These are phyloP conservation scores for Sturnus vulgaris DNA, from an alignment of 2,113 vertebrate genomes.

Conservation along the genomic window DNA sequence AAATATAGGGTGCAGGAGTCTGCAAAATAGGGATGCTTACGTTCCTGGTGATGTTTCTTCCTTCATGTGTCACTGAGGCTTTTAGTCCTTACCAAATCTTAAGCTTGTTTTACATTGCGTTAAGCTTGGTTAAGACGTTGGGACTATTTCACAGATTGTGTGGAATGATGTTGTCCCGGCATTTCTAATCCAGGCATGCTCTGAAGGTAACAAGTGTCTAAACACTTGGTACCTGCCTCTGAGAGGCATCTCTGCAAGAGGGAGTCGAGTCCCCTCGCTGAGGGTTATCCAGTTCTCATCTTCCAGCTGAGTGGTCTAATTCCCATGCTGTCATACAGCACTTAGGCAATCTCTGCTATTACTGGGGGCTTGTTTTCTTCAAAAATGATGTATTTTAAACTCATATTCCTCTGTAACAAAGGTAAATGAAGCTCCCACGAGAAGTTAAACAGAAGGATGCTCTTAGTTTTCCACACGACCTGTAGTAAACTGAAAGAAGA, in stretches of 20 bases:
- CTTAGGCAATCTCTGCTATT: not conserved
- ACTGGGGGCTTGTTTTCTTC: not conserved
- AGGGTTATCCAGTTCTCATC: not conserved
- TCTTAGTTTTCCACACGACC: not conserved
- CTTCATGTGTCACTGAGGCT: not conserved
- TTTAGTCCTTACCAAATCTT: not conserved
- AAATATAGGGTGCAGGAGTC: fast-evolving
- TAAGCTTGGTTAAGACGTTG: not conserved
- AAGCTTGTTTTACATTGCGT: not conserved
- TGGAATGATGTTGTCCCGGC: not conserved
- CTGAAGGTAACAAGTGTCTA: not conserved
- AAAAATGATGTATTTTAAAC: not conserved
- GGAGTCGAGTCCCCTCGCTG: not conserved
- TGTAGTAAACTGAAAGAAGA: not conserved
- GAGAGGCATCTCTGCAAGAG: not conserved
- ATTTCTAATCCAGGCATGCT: not conserved
- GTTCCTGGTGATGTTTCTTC: not conserved
- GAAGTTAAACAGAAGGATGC: not conserved
- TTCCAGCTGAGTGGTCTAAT: not conserved
- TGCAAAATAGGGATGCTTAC: not conserved
- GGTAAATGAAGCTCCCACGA: not conserved
- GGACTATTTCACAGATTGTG: not conserved
- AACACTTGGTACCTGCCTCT: not conserved
- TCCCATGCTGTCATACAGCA: not conserved
- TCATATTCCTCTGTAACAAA: not conserved